Evolutionary conservation across 2,797 vertebrate species (phyloP).

Genomic region (Buceros bicornis): DNA sequence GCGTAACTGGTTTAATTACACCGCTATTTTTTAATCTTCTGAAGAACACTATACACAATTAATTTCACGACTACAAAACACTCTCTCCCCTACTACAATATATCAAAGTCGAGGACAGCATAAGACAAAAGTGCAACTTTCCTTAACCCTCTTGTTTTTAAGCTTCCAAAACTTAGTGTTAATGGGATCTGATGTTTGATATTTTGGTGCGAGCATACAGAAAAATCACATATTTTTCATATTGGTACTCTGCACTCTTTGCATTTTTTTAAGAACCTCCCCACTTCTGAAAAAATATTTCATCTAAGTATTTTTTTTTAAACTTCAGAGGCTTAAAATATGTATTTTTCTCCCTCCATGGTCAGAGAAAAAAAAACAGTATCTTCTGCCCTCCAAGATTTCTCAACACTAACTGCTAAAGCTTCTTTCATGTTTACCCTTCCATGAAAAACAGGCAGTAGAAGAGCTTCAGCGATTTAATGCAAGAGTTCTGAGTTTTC

Average conservation of each 20-base stretch:
- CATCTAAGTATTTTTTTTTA: not conserved
- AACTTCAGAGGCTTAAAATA: not conserved
- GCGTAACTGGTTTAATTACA: constrained; percentile 64
- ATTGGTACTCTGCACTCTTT: not conserved
- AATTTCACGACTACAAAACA: constrained; percentile 13
- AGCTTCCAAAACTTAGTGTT: constrained; percentile 27
- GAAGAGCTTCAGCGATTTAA: not conserved
- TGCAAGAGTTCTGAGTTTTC: not conserved
- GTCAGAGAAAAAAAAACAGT: not conserved
- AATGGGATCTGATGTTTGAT: not conserved
- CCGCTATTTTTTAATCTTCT: constrained; percentile 39
- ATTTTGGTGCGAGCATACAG: constrained; percentile 1
- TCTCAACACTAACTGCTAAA: not conserved
- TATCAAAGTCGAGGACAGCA: constrained; percentile 23
- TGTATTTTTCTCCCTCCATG: not conserved
- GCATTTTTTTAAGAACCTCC: not conserved
- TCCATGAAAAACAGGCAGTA: not conserved
- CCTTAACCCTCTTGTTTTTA: constrained; percentile 2
- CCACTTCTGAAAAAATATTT: not conserved
- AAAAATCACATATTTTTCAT: not conserved
- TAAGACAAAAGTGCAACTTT: constrained; percentile 31
- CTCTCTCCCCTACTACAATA: not conserved
- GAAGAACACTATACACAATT: constrained; percentile 60
- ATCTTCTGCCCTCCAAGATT: not conserved
- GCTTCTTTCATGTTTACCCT: not conserved